Evolutionary conservation across 2,888 invertebrate species (phyloP).

Genomic region (Rhingia rostrata): DNA sequence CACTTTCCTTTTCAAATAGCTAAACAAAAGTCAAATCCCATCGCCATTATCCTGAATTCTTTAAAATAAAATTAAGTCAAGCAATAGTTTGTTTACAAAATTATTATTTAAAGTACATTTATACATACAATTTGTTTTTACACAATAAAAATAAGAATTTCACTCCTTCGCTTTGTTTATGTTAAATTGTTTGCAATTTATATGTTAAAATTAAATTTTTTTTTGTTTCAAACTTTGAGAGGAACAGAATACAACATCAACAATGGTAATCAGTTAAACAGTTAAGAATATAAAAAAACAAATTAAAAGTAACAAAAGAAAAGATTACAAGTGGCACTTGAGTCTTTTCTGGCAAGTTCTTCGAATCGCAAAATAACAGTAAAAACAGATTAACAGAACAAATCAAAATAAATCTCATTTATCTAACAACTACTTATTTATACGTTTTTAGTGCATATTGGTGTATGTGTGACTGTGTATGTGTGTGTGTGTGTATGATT

Average conservation of each 20-base stretch:
- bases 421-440: slow-evolving; percentile 49
- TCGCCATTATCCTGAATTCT: too few relatives aligned
- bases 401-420: slow-evolving; percentile 42
- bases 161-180: slow-evolving; percentile 5
- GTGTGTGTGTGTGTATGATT: not conserved
- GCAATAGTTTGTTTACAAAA: slow-evolving; percentile 24
- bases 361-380: slow-evolving; percentile 16
- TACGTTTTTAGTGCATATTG: slow-evolving; percentile 34
- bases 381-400: slow-evolving; percentile 30
- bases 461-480: not conserved
- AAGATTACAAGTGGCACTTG: slow-evolving; percentile 2
- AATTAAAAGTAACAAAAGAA: slow-evolving; percentile 29
- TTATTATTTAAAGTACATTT: slow-evolving; percentile 41
- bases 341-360: slow-evolving; percentile 34
- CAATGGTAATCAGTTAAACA: slow-evolving; percentile 41
- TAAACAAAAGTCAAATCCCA: too few relatives aligned
- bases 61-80: too few relatives aligned
- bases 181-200: not conserved
- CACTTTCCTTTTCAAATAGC: too few relatives aligned
- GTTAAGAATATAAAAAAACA: not conserved
- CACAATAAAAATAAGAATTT: slow-evolving; percentile 39
- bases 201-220: not conserved
- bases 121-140: slow-evolving; percentile 37
- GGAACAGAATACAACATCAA: slow-evolving; percentile 52
- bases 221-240: slow-evolving; percentile 19